Evolutionary conservation across 2,113 vertebrate species (phyloP), one percentile per base, ranked within the genome.

Genomic region (Lophochroa leadbeateri): DNA sequence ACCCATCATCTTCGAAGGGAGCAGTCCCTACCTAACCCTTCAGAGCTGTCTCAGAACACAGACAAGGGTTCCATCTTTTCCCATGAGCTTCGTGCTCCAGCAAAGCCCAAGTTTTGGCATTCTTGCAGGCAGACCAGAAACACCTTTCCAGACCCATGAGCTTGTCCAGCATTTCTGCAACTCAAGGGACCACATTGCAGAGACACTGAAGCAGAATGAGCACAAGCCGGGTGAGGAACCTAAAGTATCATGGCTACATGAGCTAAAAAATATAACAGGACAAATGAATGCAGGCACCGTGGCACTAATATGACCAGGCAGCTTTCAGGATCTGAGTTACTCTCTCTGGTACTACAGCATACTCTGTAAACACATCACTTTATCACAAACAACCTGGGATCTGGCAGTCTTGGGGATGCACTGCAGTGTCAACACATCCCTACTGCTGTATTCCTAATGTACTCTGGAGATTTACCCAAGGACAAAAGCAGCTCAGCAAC

Each of bases 301-400:
- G 1, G 37, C 58, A 39, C 28, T 29, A 39, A n/a, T 6, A 29
- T 2, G 24, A 60, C 13, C 5, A 7, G 52, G 58, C 28, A 67
- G 35, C 41, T 65, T 63, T 50, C 16, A 50, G 53, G 17, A 61
- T 39, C 35, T 1, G 3, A 74, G 47, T 37, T 49, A n/a, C 27
- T 29, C n/a, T 20, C 5, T 8, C 44, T 47, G 17, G 16, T 52
- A n/a, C 58, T 52, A 46, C 0, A 0, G 5, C 20, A 43, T 3
- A 9, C 20, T 46, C 49, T 18, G 25, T 4, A 69, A 49, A 65
- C n/a, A 18, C 28, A 37, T 3, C 15, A 27, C 19, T 33, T 49
- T 28, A 46, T 2, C 35, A 25, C 25, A 29, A 39, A 17, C 47
- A 69, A 24, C 47, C 12, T 29, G 35, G 18, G 65, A 70, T 23